Evolutionary conservation across 2,888 invertebrate genomes (phyloP).

Genomic region (Sepioteuthis lessoniana): DNA sequence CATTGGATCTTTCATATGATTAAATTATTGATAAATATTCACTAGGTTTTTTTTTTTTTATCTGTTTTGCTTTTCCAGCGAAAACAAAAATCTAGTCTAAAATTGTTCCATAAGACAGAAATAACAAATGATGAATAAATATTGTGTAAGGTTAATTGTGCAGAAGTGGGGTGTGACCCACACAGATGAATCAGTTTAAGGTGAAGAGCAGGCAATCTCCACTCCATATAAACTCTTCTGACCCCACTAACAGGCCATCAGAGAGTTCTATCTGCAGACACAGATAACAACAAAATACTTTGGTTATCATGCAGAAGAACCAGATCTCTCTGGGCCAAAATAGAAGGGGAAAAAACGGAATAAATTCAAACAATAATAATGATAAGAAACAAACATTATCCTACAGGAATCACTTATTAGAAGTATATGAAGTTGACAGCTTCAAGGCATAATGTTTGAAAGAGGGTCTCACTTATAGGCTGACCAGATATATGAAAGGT

Average conservation of each 20-base stretch:
- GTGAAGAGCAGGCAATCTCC: conserved; percentile 15
- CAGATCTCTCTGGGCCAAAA: not conserved
- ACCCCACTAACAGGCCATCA: not conserved
- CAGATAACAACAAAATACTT: not conserved
- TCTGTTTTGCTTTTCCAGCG: too few species aligned
- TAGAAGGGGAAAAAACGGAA: not conserved
- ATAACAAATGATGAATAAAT: not conserved
- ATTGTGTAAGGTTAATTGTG: not conserved
- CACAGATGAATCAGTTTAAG: not conserved
- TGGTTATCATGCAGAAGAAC: not conserved
- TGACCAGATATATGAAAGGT: too few species aligned
- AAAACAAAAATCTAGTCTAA: not conserved
- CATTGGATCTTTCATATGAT: not conserved
- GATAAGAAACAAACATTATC: not conserved
- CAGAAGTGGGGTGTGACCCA: not conserved
- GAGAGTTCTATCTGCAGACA: not conserved
- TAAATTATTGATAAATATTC: not conserved
- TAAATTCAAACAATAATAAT: not conserved
- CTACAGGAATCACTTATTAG: not conserved
- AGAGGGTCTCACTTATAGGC: too few species aligned
- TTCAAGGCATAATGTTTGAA: not conserved
- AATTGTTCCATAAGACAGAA: not conserved
- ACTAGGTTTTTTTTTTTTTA: not conserved
- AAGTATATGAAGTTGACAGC: not conserved
- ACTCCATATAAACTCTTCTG: not conserved